Evolutionary conservation across 2,113 vertebrate species (phyloP).

Genomic region (Vombatus ursinus): DNA sequence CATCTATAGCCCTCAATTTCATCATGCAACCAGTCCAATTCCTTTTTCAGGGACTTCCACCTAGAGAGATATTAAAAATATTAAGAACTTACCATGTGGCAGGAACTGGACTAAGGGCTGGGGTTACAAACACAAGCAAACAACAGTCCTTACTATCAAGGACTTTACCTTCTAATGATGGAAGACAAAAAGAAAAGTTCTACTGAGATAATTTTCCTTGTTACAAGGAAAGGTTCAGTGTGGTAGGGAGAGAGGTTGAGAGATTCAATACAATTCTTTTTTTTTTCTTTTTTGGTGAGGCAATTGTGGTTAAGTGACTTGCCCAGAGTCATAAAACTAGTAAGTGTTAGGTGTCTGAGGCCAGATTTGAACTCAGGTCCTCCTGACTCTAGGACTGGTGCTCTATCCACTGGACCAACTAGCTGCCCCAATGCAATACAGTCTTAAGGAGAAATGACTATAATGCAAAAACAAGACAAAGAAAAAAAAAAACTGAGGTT

Average conservation of each 20-base stretch:
- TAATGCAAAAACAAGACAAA: not conserved
- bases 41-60: not conserved
- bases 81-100: not conserved
- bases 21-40: not conserved
- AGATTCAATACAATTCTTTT: not conserved
- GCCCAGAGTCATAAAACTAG: no score
- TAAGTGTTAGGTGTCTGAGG: no score
- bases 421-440: no score
- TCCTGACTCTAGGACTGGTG: no score
- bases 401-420: no score
- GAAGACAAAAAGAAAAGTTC: not conserved
- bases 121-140: not conserved
- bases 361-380: no score
- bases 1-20: not conserved
- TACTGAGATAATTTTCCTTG: not conserved
- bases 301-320: no score
- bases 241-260: not conserved
- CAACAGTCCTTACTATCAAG: not conserved
- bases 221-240: not conserved
- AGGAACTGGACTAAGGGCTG: not conserved
- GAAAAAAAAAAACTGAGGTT: not conserved
- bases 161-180: not conserved
- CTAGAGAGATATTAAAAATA: no score
- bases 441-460: not conserved
- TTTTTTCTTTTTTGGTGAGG: no score